Percentiles rank a stretch among this genome's conserved stretches.
phyloP scores from a whole-genome alignment of 1,140 invertebrate genomes.

The Ericerus pela region DNA sequence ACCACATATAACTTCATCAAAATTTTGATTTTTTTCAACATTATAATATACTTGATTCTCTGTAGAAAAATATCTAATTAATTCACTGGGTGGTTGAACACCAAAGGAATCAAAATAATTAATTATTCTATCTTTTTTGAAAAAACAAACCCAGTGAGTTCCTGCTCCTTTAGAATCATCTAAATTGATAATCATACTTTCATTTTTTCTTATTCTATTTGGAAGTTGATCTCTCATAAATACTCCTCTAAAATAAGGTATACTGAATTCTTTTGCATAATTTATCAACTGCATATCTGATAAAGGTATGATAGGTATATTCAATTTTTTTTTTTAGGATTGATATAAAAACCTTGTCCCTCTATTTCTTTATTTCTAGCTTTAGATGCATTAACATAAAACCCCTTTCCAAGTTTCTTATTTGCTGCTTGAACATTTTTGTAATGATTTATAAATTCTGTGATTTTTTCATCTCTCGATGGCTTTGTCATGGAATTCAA shows the following conservation, averaged over 20 bases:
- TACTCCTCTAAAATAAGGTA: conserved; percentile 8
- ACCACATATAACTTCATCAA: conserved; percentile 7
- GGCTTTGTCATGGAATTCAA: too few species aligned
- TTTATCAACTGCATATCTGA: background rate
- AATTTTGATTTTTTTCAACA: background rate
- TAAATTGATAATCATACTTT: conserved; percentile 2
- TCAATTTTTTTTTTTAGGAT: background rate
- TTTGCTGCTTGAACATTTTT: too few species aligned
- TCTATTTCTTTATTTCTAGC: background rate
- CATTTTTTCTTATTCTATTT: background rate
- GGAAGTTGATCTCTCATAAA: conserved; percentile 6
- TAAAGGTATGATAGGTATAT: background rate
- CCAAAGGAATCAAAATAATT: conserved; percentile 7
- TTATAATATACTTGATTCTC: conserved; percentile 3
- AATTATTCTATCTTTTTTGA: background rate
- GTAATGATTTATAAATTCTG: too few species aligned
- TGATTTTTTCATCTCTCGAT: too few species aligned
- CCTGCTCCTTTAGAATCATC: background rate
- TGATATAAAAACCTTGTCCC: background rate
- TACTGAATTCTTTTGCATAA: background rate
- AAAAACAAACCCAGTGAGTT: conserved; percentile 7
- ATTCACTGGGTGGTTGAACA: background rate
- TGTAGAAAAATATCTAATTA: background rate
- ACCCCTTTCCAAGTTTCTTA: too few species aligned
- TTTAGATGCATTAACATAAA: background rate